A percentile compares a stretch with the other conserved stretches of the same genome.
phyloP scores from a whole-genome alignment of 1,140 invertebrate genomes.

The Drosophila pectinifera region DNA sequence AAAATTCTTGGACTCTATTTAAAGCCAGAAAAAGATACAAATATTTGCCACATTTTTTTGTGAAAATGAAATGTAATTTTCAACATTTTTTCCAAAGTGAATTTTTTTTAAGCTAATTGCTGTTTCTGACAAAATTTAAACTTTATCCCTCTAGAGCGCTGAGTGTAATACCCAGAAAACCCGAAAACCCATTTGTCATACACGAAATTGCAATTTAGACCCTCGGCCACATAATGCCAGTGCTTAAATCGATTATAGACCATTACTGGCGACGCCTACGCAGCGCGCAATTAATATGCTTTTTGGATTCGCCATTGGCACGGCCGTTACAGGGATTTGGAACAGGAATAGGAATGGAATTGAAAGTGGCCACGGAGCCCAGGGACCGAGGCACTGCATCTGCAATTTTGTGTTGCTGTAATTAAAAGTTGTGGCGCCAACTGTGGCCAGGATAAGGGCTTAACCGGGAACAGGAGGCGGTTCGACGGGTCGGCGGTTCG shows the following conservation, averaged over 20 bases:
- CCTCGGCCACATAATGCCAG: conserved; percentile 55
- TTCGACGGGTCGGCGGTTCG: too few relatives aligned
- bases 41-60: too few relatives aligned
- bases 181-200: conserved; percentile 65
- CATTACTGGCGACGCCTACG: conserved; percentile 69
- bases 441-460: conserved; percentile 61
- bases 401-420: conserved; percentile 76
- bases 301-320: conserved; percentile 47
- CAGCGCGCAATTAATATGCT: conserved; percentile 72
- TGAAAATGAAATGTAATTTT: too few relatives aligned
- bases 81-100: too few relatives aligned
- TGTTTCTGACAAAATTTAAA: background rate
- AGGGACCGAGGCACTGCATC: conserved; percentile 42
- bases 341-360: conserved; percentile 17
- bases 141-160: too few relatives aligned
- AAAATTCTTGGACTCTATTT: background rate
- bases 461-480: conserved; percentile 15
- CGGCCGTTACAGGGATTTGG: conserved; percentile 19
- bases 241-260: conserved; percentile 78
- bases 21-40: background rate
- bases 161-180: conserved; percentile 18
- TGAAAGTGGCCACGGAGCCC: conserved; percentile 41
- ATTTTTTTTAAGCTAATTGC: too few relatives aligned
- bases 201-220: conserved; percentile 62
- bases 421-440: conserved; percentile 81